Base-by-base conservation (phyloP, 2,797 vertebrate genomes). In the Naso thynnoides region DNA sequence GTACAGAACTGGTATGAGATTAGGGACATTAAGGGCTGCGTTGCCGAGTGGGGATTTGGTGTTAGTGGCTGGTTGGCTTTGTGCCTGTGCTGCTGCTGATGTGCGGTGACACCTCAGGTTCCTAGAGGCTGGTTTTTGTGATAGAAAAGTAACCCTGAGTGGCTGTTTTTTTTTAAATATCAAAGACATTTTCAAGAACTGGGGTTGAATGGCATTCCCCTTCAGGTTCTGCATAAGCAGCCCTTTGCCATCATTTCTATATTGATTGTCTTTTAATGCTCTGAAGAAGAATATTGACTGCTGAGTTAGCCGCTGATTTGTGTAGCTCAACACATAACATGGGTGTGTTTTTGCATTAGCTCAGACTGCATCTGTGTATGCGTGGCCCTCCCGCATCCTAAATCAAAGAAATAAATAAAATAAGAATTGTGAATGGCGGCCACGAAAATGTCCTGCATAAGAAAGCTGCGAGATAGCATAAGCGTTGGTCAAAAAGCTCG, bases 261-360 rank as follows among this genome's bases (percentile, higher is more conserved):
- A 88, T 85, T 56, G 85, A 91, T 85, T 3, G 9, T 24, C 24
- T 70, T 82, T 84, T 82, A 83, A 82, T 18, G 53, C 60, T 76
- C 68, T 44, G 47, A 59, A 74, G 67, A 76, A 75, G 65, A 77
- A 77, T 85, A 89, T 85, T 55, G 82, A 86, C 69, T 58, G 54
- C 69, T 76, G 79, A 78, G 84, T 83, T 83, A 78, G 80, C 63
- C 24, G 9, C 58, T 77, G 74, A 82, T 88, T 79, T 79, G 58
- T 82, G 73, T 60, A 54, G 53, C 82, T 70, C 47, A 56, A 68
- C 53, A 77, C 60, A 66, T 67, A 77, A 33, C 33, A 33, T 8
- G 33, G 33, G 10, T 10, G 7, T 58, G 71, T 47, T 31, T n/a
- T 55, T 42, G 64, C n/a, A 39, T 76, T 76, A 48, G 44, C 44